Evolutionary conservation across 2,113 vertebrate species (phyloP).

Genomic region (Gavialis gangeticus): DNA sequence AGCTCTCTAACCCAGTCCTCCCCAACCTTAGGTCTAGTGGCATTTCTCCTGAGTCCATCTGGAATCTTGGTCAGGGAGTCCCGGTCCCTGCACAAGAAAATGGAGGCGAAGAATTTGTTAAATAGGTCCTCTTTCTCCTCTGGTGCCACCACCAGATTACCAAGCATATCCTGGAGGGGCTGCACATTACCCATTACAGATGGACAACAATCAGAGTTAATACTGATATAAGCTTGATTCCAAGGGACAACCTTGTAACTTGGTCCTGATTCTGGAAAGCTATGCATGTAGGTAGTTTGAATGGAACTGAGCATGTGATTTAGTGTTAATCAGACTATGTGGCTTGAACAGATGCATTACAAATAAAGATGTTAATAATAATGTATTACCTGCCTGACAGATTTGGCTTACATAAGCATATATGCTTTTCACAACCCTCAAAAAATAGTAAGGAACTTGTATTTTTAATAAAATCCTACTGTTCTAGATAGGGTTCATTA

Average conservation of each 20-base stretch:
- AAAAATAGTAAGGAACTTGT: neutral
- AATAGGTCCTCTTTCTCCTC: no score
- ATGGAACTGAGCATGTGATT: neutral
- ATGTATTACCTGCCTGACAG: neutral
- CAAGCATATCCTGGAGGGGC: no score
- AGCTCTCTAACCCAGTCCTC: no score
- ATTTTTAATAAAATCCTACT: neutral
- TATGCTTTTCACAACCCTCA: neutral
- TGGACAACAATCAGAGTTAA: neutral
- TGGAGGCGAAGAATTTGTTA: no score
- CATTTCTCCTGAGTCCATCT: no score
- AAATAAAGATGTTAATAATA: neutral
- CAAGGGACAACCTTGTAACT: neutral
- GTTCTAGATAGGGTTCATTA: neutral
- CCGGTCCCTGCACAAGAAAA: no score
- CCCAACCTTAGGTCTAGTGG: no score
- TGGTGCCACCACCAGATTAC: no score
- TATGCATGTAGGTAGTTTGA: accelerated
- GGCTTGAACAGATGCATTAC: neutral
- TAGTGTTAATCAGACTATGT: neutral
- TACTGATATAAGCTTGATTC: neutral
- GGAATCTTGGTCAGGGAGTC: no score
- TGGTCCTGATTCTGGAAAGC: neutral
- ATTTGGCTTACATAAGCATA: neutral
- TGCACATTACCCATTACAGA: neutral